A percentile compares a stretch with the other conserved stretches of the same genome.
Conservation (phyloP, 1,140 invertebrate genomes). For the Habropoda laboriosa region DNA sequence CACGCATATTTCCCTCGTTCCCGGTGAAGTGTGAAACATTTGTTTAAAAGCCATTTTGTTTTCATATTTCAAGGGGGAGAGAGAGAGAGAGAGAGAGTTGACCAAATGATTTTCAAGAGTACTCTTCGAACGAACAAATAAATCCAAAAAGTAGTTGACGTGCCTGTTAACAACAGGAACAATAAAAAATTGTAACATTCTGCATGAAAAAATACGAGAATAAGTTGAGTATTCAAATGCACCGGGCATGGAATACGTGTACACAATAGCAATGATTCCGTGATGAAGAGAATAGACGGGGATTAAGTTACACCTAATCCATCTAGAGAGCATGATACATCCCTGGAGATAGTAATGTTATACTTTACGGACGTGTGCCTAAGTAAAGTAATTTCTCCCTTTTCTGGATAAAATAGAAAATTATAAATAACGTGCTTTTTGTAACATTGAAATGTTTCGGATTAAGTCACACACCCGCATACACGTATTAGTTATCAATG, state of each 20-base stretch:
- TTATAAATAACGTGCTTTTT: too few species aligned
- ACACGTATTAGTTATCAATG: background rate
- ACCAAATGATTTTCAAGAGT: too few species aligned
- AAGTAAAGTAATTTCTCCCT: too few species aligned
- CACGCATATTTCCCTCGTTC: too few species aligned
- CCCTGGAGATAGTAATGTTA: background rate
- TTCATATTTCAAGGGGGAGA: too few species aligned
- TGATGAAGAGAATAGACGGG: background rate
- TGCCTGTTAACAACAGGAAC: background rate
- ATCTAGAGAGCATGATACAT: background rate
- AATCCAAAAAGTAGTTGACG: too few species aligned
- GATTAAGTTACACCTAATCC: slow-evolving; percentile 8
- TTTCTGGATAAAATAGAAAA: too few species aligned
- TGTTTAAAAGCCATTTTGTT: too few species aligned
- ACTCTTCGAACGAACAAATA: too few species aligned
- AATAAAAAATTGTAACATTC: background rate
- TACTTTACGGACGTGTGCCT: too few species aligned
- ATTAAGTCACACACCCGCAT: background rate
- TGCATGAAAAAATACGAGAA: background rate
- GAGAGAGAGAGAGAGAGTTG: too few species aligned
- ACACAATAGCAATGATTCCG: slow-evolving; percentile 1
- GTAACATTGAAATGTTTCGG: background rate
- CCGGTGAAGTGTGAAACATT: too few species aligned
- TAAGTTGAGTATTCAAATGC: background rate
- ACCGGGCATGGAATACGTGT: background rate